phyloP scores from a whole-genome alignment of 2,797 vertebrate genomes.

The Crypturellus tataupa region DNA sequence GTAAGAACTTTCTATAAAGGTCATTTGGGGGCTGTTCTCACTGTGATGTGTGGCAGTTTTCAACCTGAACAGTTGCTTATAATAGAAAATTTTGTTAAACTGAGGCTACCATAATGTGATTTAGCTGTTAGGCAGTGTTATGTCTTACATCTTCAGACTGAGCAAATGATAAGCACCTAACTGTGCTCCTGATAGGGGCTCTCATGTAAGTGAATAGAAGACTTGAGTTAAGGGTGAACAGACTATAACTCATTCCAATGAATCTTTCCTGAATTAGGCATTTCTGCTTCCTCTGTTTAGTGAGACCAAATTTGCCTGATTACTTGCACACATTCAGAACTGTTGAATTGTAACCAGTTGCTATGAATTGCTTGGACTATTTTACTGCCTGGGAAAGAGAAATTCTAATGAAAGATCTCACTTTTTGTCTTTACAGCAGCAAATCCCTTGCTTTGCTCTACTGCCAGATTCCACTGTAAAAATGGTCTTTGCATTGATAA shows the following conservation, averaged over 20 bases:
- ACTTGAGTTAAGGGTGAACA: neutral
- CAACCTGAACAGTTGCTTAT: neutral
- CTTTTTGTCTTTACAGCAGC: conserved; percentile 83
- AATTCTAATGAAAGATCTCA: conserved; percentile 19
- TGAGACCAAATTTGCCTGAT: neutral
- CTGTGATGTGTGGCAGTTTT: neutral
- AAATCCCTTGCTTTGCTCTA: conserved; percentile 93
- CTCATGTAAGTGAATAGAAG: conserved; percentile 10
- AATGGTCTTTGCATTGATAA: conserved; percentile 96
- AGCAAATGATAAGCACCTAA: neutral
- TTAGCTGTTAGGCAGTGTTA: conserved; percentile 6
- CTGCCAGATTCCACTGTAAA: conserved; percentile 93
- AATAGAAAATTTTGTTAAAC: neutral
- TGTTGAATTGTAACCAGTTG: neutral
- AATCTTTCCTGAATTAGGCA: conserved; percentile 24
- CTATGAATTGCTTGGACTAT: neutral
- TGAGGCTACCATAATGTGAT: neutral
- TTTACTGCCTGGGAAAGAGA: neutral
- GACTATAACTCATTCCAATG: conserved; percentile 8
- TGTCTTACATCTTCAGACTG: neutral
- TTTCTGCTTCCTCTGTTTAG: neutral
- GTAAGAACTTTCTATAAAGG: neutral
- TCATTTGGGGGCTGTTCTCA: neutral
- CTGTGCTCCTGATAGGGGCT: neutral
- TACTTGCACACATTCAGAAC: neutral